A percentile compares a stretch with the other conserved stretches of the same genome.
Evolutionary conservation across 2,113 vertebrate genomes (phyloP).

Genomic region (Dolichallabes microphthalmus): DNA sequence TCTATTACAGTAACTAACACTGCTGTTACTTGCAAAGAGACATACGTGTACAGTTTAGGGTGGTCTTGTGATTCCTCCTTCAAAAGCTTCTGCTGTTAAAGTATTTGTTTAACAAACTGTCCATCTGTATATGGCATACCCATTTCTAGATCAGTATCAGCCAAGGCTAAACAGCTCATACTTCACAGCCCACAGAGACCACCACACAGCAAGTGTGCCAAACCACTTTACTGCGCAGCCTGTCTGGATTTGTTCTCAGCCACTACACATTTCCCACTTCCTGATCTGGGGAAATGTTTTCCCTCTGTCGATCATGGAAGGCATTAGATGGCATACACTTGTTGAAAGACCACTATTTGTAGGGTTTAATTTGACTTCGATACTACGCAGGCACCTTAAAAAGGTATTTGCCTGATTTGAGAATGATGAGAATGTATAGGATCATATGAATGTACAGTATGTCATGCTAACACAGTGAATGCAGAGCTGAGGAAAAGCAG

Average conservation of each 20-base stretch:
- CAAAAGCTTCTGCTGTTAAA: neutral
- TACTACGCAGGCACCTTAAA: conserved; percentile 3
- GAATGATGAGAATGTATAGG: neutral
- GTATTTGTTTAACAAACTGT: neutral
- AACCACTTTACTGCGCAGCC: conserved; percentile 60
- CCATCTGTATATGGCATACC: neutral
- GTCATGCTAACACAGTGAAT: conserved; percentile 48
- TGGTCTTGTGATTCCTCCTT: neutral
- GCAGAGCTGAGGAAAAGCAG: conserved; percentile 46
- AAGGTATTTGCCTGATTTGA: neutral
- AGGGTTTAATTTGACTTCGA: conserved; percentile 12
- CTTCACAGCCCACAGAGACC: conserved; percentile 21
- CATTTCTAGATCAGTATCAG: conserved; percentile 15
- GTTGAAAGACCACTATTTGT: neutral
- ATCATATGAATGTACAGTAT: neutral
- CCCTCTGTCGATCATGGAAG: conserved; percentile 54
- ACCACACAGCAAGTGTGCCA: conserved; percentile 62
- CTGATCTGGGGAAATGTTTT: conserved; percentile 66
- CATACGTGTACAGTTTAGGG: neutral
- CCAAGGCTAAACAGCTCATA: conserved; percentile 22
- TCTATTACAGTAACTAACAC: neutral
- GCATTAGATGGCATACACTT: conserved; percentile 48
- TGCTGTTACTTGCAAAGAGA: neutral
- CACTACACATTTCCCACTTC: conserved; percentile 65
- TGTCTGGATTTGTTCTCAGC: conserved; percentile 72